phyloP scores from a whole-genome alignment of 2,797 vertebrate genomes.

The Lindbergichthys nudifrons region DNA sequence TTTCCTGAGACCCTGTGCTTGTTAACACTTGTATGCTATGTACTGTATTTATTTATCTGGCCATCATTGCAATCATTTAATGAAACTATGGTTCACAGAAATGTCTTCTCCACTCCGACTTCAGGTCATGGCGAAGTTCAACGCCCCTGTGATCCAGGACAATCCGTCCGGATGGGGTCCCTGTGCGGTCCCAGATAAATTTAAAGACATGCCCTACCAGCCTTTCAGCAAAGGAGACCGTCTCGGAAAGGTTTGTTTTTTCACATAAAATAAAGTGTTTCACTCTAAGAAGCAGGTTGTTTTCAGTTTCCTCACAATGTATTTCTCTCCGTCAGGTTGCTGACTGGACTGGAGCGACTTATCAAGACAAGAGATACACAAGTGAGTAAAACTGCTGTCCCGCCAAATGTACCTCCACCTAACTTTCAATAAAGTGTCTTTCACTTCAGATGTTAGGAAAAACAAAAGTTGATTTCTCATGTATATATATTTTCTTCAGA shows the following conservation, averaged over 20 bases:
- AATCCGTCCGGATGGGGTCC: conserved; percentile 98
- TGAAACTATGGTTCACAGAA: background rate
- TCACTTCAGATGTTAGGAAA: background rate
- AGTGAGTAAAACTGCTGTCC: conserved; percentile 83
- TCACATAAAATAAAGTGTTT: background rate
- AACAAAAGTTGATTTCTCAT: background rate
- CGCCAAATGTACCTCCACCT: background rate
- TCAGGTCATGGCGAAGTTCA: conserved; percentile 93
- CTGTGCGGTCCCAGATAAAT: conserved; percentile 96
- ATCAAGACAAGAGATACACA: conserved; percentile 99
- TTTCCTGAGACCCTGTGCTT: conserved; percentile 68
- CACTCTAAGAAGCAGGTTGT: rapidly evolving
- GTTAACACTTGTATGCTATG: background rate
- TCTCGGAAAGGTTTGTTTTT: conserved; percentile 91
- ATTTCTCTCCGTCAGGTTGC: conserved; percentile 87
- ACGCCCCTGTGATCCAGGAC: conserved; percentile 98
- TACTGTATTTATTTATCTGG: background rate
- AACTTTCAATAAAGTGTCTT: background rate
- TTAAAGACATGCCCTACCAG: conserved; percentile 99
- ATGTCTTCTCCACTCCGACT: background rate
- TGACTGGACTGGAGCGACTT: conserved; percentile 98
- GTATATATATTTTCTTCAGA: conserved; percentile 78
- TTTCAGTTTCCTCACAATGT: background rate
- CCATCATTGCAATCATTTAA: background rate
- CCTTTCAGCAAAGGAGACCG: conserved; percentile 99